A percentile compares a stretch with the other conserved stretches of the same genome.
Conservation (phyloP, 2,797 vertebrate species). For the Typhlichthys eigenmanni region DNA sequence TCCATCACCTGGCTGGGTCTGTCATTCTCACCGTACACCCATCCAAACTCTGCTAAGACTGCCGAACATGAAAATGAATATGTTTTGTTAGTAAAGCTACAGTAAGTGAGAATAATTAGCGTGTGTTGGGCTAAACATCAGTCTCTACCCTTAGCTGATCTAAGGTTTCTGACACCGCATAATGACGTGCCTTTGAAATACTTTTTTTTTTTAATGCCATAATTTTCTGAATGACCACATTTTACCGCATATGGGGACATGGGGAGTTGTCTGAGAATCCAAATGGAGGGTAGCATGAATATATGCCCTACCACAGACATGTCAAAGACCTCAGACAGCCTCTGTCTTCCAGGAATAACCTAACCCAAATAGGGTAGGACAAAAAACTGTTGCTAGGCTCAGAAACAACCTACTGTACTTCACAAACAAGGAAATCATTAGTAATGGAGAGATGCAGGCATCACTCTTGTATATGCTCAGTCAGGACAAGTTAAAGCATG, state of each 20-base stretch:
- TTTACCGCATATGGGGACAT: constrained; percentile 36
- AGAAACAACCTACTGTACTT: constrained; percentile 37
- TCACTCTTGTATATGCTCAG: constrained; percentile 19
- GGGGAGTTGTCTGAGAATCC: constrained; percentile 51
- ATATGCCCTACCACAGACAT: constrained; percentile 46
- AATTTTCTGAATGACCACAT: constrained; percentile 34
- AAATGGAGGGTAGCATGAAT: constrained; percentile 53
- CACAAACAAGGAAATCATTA: constrained; percentile 73
- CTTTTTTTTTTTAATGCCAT: constrained; percentile 27
- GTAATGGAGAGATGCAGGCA: constrained; percentile 48
- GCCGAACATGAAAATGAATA: constrained; percentile 26
- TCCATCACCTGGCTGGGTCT: constrained; percentile 66
- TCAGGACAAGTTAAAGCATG: constrained; percentile 30
- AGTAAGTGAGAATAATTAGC: constrained; percentile 28
- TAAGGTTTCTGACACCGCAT: constrained; percentile 52
- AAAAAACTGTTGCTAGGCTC: constrained; percentile 42
- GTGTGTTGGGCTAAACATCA: constrained; percentile 10
- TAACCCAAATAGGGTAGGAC: constrained; percentile 56
- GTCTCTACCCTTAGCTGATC: constrained; percentile 40
- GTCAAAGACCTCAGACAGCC: constrained; percentile 43
- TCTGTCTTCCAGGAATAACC: constrained; percentile 41
- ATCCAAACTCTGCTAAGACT: constrained; percentile 31
- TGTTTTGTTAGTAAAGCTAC: constrained; percentile 2
- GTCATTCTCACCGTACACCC: constrained; percentile 50
- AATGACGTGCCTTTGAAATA: constrained; percentile 46